A percentile compares a stretch with the other conserved stretches of the same genome.
These are phyloP conservation scores for Mus pahari DNA, from an alignment of 2,113 vertebrate genomes.

Conservation along the genomic window DNA sequence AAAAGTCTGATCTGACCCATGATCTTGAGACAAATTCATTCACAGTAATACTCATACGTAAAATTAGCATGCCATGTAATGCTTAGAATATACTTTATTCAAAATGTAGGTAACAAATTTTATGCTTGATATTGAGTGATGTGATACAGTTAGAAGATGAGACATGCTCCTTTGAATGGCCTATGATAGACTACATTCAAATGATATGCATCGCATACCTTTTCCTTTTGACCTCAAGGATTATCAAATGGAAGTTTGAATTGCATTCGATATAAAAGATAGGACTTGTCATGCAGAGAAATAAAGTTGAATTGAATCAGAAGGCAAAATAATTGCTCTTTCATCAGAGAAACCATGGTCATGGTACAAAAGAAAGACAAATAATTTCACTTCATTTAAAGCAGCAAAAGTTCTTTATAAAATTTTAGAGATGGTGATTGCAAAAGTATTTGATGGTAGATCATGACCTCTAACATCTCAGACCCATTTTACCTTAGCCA, in stretches of 20 bases:
- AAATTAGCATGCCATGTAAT: slow-evolving; percentile 36
- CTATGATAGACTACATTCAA: not conserved
- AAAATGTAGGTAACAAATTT: not conserved
- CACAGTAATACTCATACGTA: not conserved
- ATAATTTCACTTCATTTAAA: slow-evolving; percentile 52
- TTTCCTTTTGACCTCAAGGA: slow-evolving; percentile 26
- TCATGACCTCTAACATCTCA: slow-evolving; percentile 19
- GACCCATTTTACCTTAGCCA: not conserved
- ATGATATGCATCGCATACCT: slow-evolving; percentile 6
- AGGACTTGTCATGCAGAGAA: not conserved
- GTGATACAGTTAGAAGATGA: slow-evolving; percentile 33
- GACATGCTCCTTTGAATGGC: not conserved
- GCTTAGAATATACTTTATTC: slow-evolving; percentile 28
- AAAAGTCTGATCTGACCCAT: not conserved
- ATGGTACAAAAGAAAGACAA: slow-evolving; percentile 35
- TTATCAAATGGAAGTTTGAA: slow-evolving; percentile 43
- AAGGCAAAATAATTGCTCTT: slow-evolving; percentile 39
- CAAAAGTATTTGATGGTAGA: slow-evolving; percentile 5
- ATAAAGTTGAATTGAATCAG: not conserved
- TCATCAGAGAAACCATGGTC: not conserved
- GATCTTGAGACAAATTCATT: not conserved
- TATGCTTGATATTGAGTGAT: not conserved
- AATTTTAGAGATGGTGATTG: slow-evolving; percentile 41
- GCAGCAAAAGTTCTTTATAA: slow-evolving; percentile 12
- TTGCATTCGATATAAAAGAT: slow-evolving; percentile 21